Evolutionary conservation across 2,888 invertebrate species (phyloP), one percentile per base, ranked within the genome.

Genomic region (Idaea dimidiata): DNA sequence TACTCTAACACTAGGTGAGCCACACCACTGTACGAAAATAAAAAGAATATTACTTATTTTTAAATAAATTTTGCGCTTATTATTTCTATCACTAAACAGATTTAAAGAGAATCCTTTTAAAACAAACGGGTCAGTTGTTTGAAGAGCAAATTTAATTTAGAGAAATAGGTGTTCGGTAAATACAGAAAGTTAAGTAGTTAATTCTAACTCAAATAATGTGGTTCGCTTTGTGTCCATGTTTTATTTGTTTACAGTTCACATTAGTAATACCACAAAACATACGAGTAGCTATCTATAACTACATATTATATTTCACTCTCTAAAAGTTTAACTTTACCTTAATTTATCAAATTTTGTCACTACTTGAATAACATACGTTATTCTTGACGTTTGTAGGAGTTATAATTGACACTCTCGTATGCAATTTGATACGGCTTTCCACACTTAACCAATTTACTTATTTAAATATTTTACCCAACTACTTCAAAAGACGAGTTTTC

Each of bases 81-180:
- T 43, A 43, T 6, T 33, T 14, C 33, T 10, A 7, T 10, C 7
- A 8, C 10, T 43, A 43, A 7, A 43, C 43, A 43, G 10, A 43
- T 43, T 43, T 43, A 8, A 43, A 14, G 14, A 1, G 6, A 43
- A 14, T 43, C 43, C 43, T 43, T 43, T 24, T 43, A 14, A 43
- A 14, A 43, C 43, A 43, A 43, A 43, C 43, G 43, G 43, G 43
- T 43, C 43, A 43, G 14, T 43, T 32, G 43, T 43, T 43, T 43
- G 43, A 43, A 43, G 14, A 43, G 43, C 43, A 14, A 43, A 43
- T 43, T 43, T 43, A 43, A 43, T 43, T 43, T 8, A 43, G 43
- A 43, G 43, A 43, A 43, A 43, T 43, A 43, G 43, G 43, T 43
- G 43, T 43, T 43, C 43, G 43, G 43, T 43, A 43, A 43, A 43